phyloP scores from a whole-genome alignment of 1,140 invertebrate genomes.

The Cydia amplana region DNA sequence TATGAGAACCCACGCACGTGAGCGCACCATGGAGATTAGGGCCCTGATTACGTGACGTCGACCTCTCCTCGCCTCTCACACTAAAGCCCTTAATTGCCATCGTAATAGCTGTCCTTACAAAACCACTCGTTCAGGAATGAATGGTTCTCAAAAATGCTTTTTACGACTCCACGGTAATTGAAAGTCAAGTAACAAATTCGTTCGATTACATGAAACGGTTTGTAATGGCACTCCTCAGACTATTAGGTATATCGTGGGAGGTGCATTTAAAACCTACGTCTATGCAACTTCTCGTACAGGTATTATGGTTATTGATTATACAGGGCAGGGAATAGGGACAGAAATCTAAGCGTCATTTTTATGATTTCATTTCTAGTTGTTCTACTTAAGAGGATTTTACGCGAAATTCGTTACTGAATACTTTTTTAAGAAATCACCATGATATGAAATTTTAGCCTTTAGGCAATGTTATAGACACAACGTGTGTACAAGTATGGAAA shows the following conservation, averaged over 20 bases:
- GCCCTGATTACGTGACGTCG: constrained; percentile 67
- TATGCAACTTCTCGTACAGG: constrained; percentile 23
- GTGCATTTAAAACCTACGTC: constrained; percentile 31
- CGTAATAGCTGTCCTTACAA: constrained; percentile 11
- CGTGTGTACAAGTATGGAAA: too few relatives aligned
- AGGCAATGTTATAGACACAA: too few relatives aligned
- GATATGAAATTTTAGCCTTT: too few relatives aligned
- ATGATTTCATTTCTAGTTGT: too few relatives aligned
- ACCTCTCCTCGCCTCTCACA: constrained; percentile 53
- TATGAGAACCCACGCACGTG: constrained; percentile 61
- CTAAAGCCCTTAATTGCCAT: constrained; percentile 29
- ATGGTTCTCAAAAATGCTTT: constrained; percentile 9
- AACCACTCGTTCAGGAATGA: constrained; percentile 21
- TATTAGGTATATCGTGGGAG: constrained; percentile 9
- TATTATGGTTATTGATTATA: too few relatives aligned
- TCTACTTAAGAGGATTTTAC: too few relatives aligned
- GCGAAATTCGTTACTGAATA: too few relatives aligned
- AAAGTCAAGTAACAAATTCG: constrained; percentile 24
- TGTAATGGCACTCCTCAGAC: constrained; percentile 36
- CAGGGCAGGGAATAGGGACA: too few relatives aligned
- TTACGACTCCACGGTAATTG: constrained; percentile 14
- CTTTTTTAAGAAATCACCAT: too few relatives aligned
- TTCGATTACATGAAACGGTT: constrained; percentile 34
- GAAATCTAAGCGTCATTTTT: too few relatives aligned
- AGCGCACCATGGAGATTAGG: constrained; percentile 66